Base-by-base conservation (phyloP, 2,888 invertebrate species). In the Boloria euphrosyne region DNA sequence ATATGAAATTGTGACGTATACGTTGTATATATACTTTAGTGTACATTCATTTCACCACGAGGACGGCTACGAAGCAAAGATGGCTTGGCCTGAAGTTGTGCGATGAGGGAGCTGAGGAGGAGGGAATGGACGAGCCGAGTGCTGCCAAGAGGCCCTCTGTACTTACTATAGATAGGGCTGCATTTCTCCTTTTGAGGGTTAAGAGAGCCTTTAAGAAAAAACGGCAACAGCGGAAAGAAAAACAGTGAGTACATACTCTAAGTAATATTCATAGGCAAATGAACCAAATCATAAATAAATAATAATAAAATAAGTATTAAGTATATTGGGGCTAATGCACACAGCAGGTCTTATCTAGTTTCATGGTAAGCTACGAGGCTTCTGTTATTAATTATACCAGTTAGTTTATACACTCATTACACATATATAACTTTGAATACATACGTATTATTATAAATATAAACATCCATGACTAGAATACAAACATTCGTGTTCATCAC, bases 131-230 rank as follows among this genome's bases (percentile, higher is more conserved):
- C 67, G 91, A 90, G 80, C 85, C 89, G 47, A 83, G 86, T 79
- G 79, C 89, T 74, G 83, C 88, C 79, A 93, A 93, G 84, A 93
- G 94, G 85, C 94, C 94, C 78, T 94, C 94, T 75, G 94, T 95
- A 71, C 92, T 97, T 75, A 96, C 97, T 77, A 97, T 98, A 84
- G 97, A 97, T 92, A 94, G 97, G 73, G 97, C 97, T 60, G 97
- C 97, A 63, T 97, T 98, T 85, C 93, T 98, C 47, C 93, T 98
- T 75, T 93, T 98, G 75, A 93, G 97, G 75, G 97, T 98, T 67
- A 97, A 97, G 83, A 95, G 96, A 80, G 97, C 97, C 50, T 97
- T 98, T 89, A 97, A 96, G 89, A 97, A 96, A 93, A 97, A 97
- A 91, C 95, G 97, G 75, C 95, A 97, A 83, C 96, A 96, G 84